Percentiles rank a stretch among this genome's conserved stretches.
Conservation (phyloP, 2,797 vertebrate species). For the Esox masquinongy region DNA sequence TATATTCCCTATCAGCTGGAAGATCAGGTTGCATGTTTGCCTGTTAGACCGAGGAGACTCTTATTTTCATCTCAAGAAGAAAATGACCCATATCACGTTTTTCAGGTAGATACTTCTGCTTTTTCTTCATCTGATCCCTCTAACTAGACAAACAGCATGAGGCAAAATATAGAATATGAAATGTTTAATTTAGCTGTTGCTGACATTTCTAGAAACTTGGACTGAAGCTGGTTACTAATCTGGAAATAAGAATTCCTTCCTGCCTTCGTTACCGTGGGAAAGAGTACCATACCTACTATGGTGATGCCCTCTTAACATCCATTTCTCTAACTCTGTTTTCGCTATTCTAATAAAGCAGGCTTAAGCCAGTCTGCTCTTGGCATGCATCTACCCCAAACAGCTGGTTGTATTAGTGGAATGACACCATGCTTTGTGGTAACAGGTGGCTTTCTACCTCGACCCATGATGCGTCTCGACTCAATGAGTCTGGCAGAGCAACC, state of each 20-base stretch:
- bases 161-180: neutral
- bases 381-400: no score
- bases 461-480: no score
- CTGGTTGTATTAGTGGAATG: neutral
- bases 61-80: accelerated
- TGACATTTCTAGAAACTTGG: constrained; percentile 55
- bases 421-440: neutral
- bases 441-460: no score
- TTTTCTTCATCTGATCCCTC: neutral
- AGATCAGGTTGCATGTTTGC: constrained; percentile 44
- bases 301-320: neutral
- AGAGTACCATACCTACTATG: constrained; percentile 42
- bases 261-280: constrained; percentile 57
- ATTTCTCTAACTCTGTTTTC: neutral
- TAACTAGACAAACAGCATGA: neutral
- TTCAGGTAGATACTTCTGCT: constrained; percentile 44
- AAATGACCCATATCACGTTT: constrained; percentile 41
- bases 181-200: neutral
- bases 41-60: constrained; percentile 45
- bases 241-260: constrained; percentile 41
- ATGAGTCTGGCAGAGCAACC: no score
- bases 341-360: neutral
- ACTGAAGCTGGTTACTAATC: constrained; percentile 69
- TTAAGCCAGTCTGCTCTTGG: neutral
- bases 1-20: constrained; percentile 27